Percentiles rank a stretch among this genome's conserved stretches.
phyloP scores from a whole-genome alignment of 2,888 invertebrate genomes.

The Athripsodes cinereus region DNA sequence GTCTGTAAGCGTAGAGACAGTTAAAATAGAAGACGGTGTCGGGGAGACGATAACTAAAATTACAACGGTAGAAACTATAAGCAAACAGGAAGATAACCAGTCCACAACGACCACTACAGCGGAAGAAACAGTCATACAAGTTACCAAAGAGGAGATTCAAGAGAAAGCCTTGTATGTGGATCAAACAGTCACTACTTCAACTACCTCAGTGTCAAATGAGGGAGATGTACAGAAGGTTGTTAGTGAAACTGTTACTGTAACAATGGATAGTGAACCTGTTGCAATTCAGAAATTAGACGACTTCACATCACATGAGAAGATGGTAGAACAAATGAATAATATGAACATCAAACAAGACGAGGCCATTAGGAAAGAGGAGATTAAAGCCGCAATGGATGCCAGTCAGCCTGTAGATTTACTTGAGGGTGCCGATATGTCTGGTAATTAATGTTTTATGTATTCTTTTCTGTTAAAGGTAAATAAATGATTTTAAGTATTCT shows the following conservation, averaged over 20 bases:
- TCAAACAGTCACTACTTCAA: constrained; percentile 37
- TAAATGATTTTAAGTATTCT: too few relatives aligned
- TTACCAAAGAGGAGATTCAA: constrained; percentile 38
- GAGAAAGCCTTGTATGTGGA: constrained; percentile 27
- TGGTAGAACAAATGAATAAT: constrained; percentile 34
- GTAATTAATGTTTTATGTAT: constrained; percentile 32
- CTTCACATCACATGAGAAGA: constrained; percentile 9
- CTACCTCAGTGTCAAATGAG: constrained; percentile 24
- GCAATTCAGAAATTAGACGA: neutral
- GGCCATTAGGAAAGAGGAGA: constrained; percentile 32
- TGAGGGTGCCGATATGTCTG: constrained; percentile 54
- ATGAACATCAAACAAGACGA: constrained; percentile 31
- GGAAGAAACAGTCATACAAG: constrained; percentile 30
- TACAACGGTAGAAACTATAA: neutral
- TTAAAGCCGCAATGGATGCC: constrained; percentile 31
- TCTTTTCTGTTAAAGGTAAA: too few relatives aligned
- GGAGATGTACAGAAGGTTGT: constrained; percentile 30
- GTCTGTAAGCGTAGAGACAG: constrained; percentile 32
- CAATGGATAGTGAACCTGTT: constrained; percentile 27
- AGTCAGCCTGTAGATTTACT: constrained; percentile 34
- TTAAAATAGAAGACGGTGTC: constrained; percentile 31
- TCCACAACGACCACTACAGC: constrained; percentile 8
- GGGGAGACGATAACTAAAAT: constrained; percentile 13
- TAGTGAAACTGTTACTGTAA: constrained; percentile 6
- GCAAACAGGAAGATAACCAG: neutral